phyloP scores from a whole-genome alignment of 1,140 invertebrate species.

The Sitophilus oryzae region DNA sequence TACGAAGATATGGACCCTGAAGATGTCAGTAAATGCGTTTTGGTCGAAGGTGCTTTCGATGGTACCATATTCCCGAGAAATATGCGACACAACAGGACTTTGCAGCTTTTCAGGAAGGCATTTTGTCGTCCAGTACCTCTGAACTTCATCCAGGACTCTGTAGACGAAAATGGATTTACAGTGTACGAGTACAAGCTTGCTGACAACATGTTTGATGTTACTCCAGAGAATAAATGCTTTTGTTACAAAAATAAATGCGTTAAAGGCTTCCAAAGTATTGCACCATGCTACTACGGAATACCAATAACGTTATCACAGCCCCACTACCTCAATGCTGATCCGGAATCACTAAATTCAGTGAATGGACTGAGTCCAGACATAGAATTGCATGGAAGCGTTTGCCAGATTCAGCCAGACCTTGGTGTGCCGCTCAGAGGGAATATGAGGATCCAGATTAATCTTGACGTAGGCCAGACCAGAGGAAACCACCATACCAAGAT shows the following conservation, averaged over 20 bases:
- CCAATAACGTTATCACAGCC: conserved; percentile 68
- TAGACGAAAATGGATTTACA: conserved; percentile 42
- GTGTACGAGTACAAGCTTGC: conserved; percentile 48
- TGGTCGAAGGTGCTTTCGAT: conserved; percentile 55
- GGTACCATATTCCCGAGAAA: conserved; percentile 54
- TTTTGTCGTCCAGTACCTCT: conserved; percentile 62
- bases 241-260: conserved; percentile 52
- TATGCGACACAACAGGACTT: conserved; percentile 48
- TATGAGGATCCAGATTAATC: conserved; percentile 61
- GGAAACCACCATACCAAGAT: conserved; percentile 49
- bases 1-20: conserved; percentile 40
- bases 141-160: conserved; percentile 43
- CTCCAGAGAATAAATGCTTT: conserved; percentile 57
- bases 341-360: conserved; percentile 55
- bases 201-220: conserved; percentile 51
- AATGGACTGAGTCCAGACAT: conserved; percentile 59
- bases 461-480: conserved; percentile 53
- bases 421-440: conserved; percentile 55
- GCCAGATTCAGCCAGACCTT: conserved; percentile 44
- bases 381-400: conserved; percentile 49
- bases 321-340: conserved; percentile 69
- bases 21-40: conserved; percentile 51
- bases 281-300: conserved; percentile 70
- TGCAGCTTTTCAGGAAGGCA: conserved; percentile 58
- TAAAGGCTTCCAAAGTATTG: conserved; percentile 57